Percentiles rank a stretch among this genome's conserved stretches.
Conservation (phyloP, 2,888 invertebrate genomes). For the Argynnis bischoffii region DNA sequence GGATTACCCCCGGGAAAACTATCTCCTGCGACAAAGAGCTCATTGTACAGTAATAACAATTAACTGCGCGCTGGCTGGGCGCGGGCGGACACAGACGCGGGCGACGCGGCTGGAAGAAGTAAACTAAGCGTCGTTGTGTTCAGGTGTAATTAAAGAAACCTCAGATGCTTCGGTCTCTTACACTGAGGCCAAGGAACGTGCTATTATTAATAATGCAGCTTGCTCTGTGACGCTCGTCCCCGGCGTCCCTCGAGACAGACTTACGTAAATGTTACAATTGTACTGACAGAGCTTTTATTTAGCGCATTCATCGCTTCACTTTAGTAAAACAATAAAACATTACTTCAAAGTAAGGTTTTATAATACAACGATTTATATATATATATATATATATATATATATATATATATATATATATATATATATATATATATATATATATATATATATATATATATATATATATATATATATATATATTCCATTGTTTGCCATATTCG, state of each 20-base stretch:
- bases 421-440: too few species aligned
- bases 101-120: not conserved
- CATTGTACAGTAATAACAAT: conserved; percentile 10
- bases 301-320: not conserved
- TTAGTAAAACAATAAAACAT: not conserved
- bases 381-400: not conserved
- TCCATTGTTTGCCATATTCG: too few species aligned
- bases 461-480: too few species aligned
- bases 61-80: not conserved
- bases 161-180: not conserved
- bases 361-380: not conserved
- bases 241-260: not conserved
- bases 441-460: too few species aligned
- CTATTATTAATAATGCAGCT: conserved; percentile 3
- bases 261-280: not conserved
- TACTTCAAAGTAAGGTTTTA: not conserved
- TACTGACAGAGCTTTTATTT: not conserved
- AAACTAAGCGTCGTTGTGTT: not conserved
- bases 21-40: not conserved
- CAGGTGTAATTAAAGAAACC: conserved; percentile 18
- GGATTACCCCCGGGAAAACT: not conserved
- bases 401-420: too few species aligned
- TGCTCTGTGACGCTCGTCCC: not conserved
- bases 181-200: not conserved
- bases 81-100: not conserved